Percentiles rank a stretch among this genome's conserved stretches.
These are phyloP conservation scores for Drosophila anomalata DNA, from an alignment of 2,888 invertebrate species.

Conservation along the genomic window DNA sequence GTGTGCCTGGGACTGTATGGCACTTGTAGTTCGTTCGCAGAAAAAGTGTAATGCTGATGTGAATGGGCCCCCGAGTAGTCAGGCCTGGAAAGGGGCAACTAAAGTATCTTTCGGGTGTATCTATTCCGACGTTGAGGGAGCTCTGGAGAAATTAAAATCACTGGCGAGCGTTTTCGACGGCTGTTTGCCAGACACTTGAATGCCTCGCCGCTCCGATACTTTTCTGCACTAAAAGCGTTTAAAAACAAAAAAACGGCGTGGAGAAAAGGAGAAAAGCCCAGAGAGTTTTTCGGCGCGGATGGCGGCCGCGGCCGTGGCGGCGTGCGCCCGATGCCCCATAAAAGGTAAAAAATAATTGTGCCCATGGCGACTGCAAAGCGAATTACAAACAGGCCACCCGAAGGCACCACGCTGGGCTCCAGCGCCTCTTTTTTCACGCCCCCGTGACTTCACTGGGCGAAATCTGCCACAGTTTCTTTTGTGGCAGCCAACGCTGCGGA, in stretches of 20 bases:
- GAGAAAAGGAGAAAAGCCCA: constrained; percentile 19
- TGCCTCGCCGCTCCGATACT: constrained; percentile 36
- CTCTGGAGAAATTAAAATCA: constrained; percentile 56
- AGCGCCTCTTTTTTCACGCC: constrained; percentile 29
- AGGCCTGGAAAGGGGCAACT: constrained; percentile 21
- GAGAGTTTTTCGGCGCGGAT: constrained; percentile 16
- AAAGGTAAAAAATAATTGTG: constrained; percentile 69
- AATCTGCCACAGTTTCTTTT: background rate
- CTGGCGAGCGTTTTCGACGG: constrained; percentile 31
- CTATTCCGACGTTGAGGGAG: constrained; percentile 6
- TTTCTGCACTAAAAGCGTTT: constrained; percentile 63
- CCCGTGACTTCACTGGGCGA: constrained; percentile 4
- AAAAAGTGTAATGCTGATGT: constrained; percentile 15
- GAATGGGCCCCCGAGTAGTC: constrained; percentile 11
- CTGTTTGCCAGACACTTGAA: constrained; percentile 70
- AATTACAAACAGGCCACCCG: constrained; percentile 69
- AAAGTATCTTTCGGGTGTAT: constrained; percentile 38
- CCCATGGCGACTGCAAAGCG: constrained; percentile 78
- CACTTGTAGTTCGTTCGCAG: background rate
- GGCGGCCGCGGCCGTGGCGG: background rate
- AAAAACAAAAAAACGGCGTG: constrained; percentile 29
- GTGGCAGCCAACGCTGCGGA: background rate
- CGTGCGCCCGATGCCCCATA: constrained; percentile 35
- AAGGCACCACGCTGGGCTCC: constrained; percentile 36
- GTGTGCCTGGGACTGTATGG: background rate